Percentiles rank a stretch among this genome's conserved stretches.
Conservation (phyloP, 2,113 vertebrate species). For the Marmota flaviventris region DNA sequence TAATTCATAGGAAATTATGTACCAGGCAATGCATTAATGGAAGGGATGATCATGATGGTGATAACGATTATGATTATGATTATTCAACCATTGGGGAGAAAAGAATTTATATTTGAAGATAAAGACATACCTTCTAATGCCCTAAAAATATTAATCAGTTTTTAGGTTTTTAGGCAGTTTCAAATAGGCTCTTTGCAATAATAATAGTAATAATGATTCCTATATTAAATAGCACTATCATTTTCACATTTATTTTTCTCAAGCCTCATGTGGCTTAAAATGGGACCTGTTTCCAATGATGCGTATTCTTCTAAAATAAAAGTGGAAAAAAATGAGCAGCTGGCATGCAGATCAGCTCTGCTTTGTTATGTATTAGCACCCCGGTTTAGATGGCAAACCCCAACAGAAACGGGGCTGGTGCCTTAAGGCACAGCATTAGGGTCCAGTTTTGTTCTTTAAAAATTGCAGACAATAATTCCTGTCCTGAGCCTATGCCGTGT, state of each 20-base stretch:
- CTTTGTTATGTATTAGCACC: background rate
- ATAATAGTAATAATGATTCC: slow-evolving; percentile 72
- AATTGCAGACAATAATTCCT: background rate
- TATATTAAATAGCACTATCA: slow-evolving; percentile 80
- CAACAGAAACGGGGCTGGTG: fast-evolving
- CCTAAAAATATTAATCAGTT: slow-evolving; percentile 77
- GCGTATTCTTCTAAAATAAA: slow-evolving; percentile 70
- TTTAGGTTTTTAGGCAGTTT: slow-evolving; percentile 74
- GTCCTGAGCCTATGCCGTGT: background rate
- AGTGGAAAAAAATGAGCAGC: background rate
- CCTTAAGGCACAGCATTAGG: background rate
- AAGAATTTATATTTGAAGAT: slow-evolving; percentile 60
- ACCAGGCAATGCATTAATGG: slow-evolving; percentile 56
- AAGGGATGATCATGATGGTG: slow-evolving; percentile 34
- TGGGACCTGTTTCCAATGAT: slow-evolving; percentile 73
- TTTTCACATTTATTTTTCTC: slow-evolving; percentile 79
- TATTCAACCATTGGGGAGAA: slow-evolving; percentile 65
- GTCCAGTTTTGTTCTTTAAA: slow-evolving; percentile 41
- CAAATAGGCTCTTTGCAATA: slow-evolving; percentile 75
- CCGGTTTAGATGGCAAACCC: background rate
- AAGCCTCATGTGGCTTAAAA: slow-evolving; percentile 80
- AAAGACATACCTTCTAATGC: slow-evolving; percentile 67
- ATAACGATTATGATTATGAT: slow-evolving; percentile 64
- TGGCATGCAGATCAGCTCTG: background rate
- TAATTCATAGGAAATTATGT: slow-evolving; percentile 36